phyloP scores from a whole-genome alignment of 2,888 invertebrate species.

The Drosophila subquinaria region DNA sequence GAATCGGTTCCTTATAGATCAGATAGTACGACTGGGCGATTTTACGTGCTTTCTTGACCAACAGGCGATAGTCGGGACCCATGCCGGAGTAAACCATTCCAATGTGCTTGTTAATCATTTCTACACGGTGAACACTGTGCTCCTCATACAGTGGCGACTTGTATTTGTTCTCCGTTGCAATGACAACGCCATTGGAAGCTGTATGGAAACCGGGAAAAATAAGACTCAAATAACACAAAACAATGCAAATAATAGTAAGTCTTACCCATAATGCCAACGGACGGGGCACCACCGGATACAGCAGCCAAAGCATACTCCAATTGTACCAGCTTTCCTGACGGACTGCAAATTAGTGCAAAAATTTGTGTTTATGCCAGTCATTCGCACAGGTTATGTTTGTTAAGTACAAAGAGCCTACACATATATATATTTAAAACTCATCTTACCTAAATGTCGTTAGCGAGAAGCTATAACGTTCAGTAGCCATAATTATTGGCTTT shows the following conservation, averaged over 20 bases:
- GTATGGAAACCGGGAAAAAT: not conserved
- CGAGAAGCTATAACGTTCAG: conserved; percentile 98
- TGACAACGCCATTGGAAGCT: conserved; percentile 99
- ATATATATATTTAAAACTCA: too few relatives aligned
- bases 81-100: conserved; percentile 99
- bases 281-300: conserved; percentile 98
- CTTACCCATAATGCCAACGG: conserved; percentile 98
- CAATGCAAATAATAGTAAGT: not conserved
- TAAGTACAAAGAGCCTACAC: not conserved
- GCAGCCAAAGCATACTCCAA: conserved; percentile 99
- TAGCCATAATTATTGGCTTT: conserved; percentile 89
- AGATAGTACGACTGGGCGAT: conserved; percentile 97
- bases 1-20: conserved; percentile 97
- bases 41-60: conserved; percentile 96
- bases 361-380: conserved; percentile 72
- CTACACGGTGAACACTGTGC: conserved; percentile 98
- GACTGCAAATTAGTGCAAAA: conserved; percentile 88
- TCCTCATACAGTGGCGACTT: conserved; percentile 98
- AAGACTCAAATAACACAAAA: not conserved
- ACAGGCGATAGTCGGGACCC: conserved; percentile 95
- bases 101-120: conserved; percentile 97
- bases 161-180: conserved; percentile 99
- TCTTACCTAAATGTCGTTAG: conserved; percentile 90
- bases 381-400: conserved; percentile 64
- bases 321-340: conserved; percentile 99